Percentiles rank a stretch among this genome's conserved stretches.
phyloP scores from a whole-genome alignment of 2,888 invertebrate genomes.

The Habrosyne pyritoides region DNA sequence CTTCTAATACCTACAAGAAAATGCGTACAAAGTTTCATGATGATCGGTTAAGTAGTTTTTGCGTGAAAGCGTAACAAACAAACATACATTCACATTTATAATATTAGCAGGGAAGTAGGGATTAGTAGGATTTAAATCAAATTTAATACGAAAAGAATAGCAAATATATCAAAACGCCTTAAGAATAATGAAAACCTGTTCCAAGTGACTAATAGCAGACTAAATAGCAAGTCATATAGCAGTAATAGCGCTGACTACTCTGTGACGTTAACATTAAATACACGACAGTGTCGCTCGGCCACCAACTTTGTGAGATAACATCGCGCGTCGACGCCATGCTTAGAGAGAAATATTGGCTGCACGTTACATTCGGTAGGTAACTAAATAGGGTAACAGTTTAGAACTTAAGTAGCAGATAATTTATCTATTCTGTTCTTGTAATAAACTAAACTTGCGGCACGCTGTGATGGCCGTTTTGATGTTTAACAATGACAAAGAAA shows the following conservation, averaged over 20 bases:
- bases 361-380: not conserved
- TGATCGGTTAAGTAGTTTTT: too few species aligned
- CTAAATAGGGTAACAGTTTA: not conserved
- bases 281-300: constrained; percentile 30
- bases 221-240: not conserved
- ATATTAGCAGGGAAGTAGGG: too few species aligned
- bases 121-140: too few species aligned
- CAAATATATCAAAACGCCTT: not conserved
- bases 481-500: too few species aligned
- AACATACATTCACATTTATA: too few species aligned
- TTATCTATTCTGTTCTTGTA: too few species aligned
- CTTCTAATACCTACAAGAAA: too few species aligned
- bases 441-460: too few species aligned
- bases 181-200: not conserved
- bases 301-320: constrained; percentile 47
- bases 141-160: too few species aligned
- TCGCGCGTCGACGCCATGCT: constrained; percentile 45
- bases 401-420: not conserved
- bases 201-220: not conserved
- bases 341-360: not conserved
- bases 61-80: too few species aligned
- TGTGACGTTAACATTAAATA: not conserved
- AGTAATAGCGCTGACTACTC: not conserved
- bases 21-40: too few species aligned
- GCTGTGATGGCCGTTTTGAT: too few species aligned